Evolutionary conservation across 2,113 vertebrate species (phyloP).

Genomic region (Tupaia chinensis): DNA sequence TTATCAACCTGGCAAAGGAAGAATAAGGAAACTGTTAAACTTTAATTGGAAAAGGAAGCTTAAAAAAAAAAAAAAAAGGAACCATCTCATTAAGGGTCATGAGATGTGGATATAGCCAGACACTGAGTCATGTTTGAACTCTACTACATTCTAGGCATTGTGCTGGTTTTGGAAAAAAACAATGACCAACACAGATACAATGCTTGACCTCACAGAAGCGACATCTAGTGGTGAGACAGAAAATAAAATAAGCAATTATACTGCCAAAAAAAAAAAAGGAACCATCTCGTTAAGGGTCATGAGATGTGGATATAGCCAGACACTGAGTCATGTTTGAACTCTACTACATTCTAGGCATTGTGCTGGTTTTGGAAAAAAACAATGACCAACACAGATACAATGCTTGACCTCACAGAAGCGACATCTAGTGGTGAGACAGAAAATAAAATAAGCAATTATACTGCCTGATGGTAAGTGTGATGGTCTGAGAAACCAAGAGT

Average conservation of each 20-base stretch:
- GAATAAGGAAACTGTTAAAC: neutral
- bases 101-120: neutral
- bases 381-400: conserved; percentile 24
- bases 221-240: conserved; percentile 37
- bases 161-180: conserved; percentile 58
- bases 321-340: conserved; percentile 12
- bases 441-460: conserved; percentile 41
- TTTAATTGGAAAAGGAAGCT: conserved; percentile 26
- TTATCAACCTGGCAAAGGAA: neutral
- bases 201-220: conserved; percentile 33
- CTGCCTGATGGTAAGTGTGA: neutral
- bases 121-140: conserved; percentile 13
- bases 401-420: conserved; percentile 33
- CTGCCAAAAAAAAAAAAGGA: neutral
- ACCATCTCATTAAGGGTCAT: conserved; percentile 4
- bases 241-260: conserved; percentile 41
- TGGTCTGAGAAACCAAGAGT: neutral
- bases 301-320: neutral
- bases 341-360: neutral
- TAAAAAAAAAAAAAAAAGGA: neutral
- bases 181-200: conserved; percentile 24
- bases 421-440: conserved; percentile 37
- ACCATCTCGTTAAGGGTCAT: conserved; percentile 6
- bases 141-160: neutral
- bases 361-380: conserved; percentile 58